phyloP scores from a whole-genome alignment of 2,888 invertebrate species.

The Diachrysia chrysitis region DNA sequence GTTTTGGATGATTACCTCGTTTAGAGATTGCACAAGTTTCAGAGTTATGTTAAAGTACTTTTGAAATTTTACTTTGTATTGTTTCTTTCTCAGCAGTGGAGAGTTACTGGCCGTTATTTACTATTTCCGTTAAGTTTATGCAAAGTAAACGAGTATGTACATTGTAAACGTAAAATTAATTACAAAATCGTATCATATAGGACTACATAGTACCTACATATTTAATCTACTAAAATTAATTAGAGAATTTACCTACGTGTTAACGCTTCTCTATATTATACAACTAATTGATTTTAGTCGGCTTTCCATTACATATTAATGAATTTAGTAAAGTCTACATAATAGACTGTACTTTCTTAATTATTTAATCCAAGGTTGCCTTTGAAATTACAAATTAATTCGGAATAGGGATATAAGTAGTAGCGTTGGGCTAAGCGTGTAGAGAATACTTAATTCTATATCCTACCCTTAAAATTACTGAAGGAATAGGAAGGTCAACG shows the following conservation, averaged over 20 bases:
- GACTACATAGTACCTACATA: not conserved
- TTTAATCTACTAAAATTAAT: not conserved
- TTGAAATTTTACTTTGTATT: conserved; percentile 18
- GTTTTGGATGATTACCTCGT: conserved; percentile 46
- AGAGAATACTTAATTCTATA: not conserved
- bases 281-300: conserved; percentile 1
- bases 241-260: not conserved
- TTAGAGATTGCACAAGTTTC: conserved; percentile 39
- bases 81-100: conserved; percentile 14
- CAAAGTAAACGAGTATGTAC: not conserved
- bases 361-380: not conserved
- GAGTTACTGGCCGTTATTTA: too few relatives aligned
- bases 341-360: not conserved
- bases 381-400: not conserved
- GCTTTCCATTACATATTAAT: not conserved
- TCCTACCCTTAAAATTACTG: not conserved
- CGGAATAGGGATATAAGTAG: not conserved
- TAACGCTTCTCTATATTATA: not conserved
- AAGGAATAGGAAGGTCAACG: too few relatives aligned
- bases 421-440: not conserved
- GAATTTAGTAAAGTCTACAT: not conserved
- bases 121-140: conserved; percentile 10
- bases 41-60: conserved; percentile 32
- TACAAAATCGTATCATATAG: too few relatives aligned
- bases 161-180: not conserved